Percentiles rank a stretch among this genome's conserved stretches.
phyloP scores from a whole-genome alignment of 2,888 invertebrate genomes.

The Dascillus cervinus region DNA sequence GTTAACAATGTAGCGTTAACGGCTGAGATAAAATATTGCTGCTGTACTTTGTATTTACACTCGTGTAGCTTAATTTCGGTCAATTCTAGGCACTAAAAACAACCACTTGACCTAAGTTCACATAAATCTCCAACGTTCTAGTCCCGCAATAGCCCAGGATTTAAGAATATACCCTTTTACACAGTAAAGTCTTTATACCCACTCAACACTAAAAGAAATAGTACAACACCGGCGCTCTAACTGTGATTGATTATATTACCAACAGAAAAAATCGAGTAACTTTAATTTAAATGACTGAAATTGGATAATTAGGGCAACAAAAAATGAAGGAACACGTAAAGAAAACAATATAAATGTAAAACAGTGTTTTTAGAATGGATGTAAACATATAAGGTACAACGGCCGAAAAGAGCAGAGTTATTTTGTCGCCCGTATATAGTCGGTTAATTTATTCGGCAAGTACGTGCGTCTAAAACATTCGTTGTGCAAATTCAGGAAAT shows the following conservation, averaged over 20 bases:
- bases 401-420: constrained; percentile 3
- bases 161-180: background rate
- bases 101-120: constrained; percentile 15
- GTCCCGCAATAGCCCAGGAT: background rate
- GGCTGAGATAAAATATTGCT: constrained; percentile 2
- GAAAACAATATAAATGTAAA: too few species aligned
- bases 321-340: too few species aligned
- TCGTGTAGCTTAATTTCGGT: constrained; percentile 15
- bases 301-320: too few species aligned
- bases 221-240: too few species aligned
- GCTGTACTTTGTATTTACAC: constrained; percentile 10
- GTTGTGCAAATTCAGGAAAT: constrained; percentile 31
- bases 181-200: too few species aligned
- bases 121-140: constrained; percentile 5
- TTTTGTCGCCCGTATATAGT: constrained; percentile 8
- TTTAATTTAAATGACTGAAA: too few species aligned
- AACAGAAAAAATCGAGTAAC: too few species aligned
- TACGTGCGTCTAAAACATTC: constrained; percentile 25
- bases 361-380: too few species aligned
- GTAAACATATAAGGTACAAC: too few species aligned
- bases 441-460: constrained; percentile 19
- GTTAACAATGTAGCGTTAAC: too few species aligned
- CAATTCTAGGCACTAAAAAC: constrained; percentile 16
- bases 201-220: too few species aligned
- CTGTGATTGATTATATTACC: too few species aligned